Base-by-base conservation (phyloP, 2,888 invertebrate genomes). In the Agrotis exclamationis region DNA sequence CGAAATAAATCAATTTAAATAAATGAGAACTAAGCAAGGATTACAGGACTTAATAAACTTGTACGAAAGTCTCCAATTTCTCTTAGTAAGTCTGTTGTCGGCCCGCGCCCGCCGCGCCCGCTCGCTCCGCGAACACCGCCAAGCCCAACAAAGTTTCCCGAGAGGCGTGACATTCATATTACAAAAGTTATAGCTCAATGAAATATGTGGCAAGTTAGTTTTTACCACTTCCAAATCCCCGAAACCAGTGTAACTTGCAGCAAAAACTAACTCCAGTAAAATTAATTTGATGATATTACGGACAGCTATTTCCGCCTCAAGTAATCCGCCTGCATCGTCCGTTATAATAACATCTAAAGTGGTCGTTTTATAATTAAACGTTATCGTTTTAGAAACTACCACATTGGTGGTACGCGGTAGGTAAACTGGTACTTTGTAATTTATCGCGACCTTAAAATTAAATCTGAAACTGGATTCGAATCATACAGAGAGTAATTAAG, bases 121-220 rank as follows among this genome's bases (percentile, higher is more conserved):
- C 65, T 66, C 65, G 50, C 66, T 50, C 22, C 65, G 56, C 75
- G 54, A 75, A 76, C 73, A 78, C 56, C 65, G 58, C 69, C 68
- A 57, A 78, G 48, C 67, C 63, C 66, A 74, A 68, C 75, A 64
- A 83, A 83, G 79, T 85, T 85, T 73, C 74, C 81, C 78, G 75
- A 83, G 77, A 80, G 79, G 78, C 82, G 74, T 83, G 86, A 86
- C 88, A 87, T 88, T 89, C 82, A 87, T 89, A 88, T 87, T 89
- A 84, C 86, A 86, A 89, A 89, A 90, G 88, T 88, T 90, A 85
- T 85, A 82, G 82, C 82, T 82, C 82, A 85, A 85, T 88, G 85
- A 90, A 90, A 89, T 86, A 87, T 88, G 87, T 79, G 84, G 74
- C 76, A 87, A 89, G 84, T 87, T 87, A 78, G 85, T 87, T 88